Conservation (phyloP, 2,113 vertebrate genomes). For the Pituophis catenifer region DNA sequence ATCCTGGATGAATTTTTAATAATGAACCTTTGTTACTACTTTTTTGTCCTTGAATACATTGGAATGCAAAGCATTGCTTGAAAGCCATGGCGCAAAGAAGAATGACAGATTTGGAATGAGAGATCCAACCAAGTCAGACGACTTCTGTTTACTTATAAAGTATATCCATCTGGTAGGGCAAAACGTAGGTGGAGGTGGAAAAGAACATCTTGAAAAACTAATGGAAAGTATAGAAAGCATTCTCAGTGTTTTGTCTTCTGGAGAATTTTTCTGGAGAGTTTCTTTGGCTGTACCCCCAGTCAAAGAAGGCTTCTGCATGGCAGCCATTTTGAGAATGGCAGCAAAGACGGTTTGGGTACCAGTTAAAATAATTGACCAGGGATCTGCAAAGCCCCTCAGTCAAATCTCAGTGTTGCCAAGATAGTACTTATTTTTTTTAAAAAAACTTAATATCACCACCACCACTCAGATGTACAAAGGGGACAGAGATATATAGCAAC, state of each 20-base stretch:
- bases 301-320: not conserved
- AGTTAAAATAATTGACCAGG: not conserved
- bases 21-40: not conserved
- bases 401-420: not conserved
- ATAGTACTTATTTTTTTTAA: not conserved
- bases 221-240: not conserved
- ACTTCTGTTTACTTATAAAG: not conserved
- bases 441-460: not conserved
- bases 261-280: no score
- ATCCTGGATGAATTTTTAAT: not conserved
- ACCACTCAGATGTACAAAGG: not conserved
- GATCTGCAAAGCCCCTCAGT: not conserved
- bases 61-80: not conserved
- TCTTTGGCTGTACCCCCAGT: not conserved
- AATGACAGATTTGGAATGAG: not conserved
- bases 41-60: not conserved
- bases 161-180: not conserved
- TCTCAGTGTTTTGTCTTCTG: not conserved
- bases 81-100: not conserved
- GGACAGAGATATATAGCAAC: not conserved
- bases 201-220: not conserved
- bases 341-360: not conserved
- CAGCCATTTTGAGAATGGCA: not conserved
- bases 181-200: not conserved
- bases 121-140: not conserved